Evolutionary conservation across 2,888 invertebrate species (phyloP), one percentile per base, ranked within the genome.

Genomic region (Frankliniella intonsa): DNA sequence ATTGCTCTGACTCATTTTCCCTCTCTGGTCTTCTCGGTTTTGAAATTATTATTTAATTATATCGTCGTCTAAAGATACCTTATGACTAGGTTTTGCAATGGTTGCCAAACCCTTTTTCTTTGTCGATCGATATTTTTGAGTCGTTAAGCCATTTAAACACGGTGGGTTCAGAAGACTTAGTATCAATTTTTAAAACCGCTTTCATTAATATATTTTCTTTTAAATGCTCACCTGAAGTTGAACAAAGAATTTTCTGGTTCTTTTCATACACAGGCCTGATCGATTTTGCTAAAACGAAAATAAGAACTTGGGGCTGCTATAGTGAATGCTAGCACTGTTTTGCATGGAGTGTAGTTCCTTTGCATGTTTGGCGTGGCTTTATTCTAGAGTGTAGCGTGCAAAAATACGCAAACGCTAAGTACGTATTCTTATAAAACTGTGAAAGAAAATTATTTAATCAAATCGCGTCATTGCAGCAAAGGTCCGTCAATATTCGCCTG

Each of bases 281-380:
- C 38, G 11, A 38, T 22, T 49, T 76, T 76, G 69, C 69, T 76
- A 5, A 25, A 22, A 9, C 25, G 69, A 22, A 11, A 62, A 62
- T 62, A 17, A 38, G 76, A 81, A 81, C 76, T 82, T 80, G 65
- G 80, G 81, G 82, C 38, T 65, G 49, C 65, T 62, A 17, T 55
- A 27, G 62, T 80, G 51, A 49, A 51, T 80, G 84, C 85, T 85
- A 83, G 85, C 38, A 79, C 51, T 81, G 50, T 50, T 69, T 81
- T 62, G 62, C 62, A 62, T 62, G 62, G 50, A 50, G 81, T 65
- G 25, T 80, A 62, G 12, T 27, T 80, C 55, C 12, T 55, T 81
- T 62, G 62, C 62, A 62, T 62, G 62, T 10, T 62, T 62, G 62
- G 62, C 14, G 62, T 62, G 17, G 62, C 62, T 62, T 62, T 14